Conservation (phyloP, 2,888 invertebrate genomes). For the Himalopsyche kuldschensis region DNA sequence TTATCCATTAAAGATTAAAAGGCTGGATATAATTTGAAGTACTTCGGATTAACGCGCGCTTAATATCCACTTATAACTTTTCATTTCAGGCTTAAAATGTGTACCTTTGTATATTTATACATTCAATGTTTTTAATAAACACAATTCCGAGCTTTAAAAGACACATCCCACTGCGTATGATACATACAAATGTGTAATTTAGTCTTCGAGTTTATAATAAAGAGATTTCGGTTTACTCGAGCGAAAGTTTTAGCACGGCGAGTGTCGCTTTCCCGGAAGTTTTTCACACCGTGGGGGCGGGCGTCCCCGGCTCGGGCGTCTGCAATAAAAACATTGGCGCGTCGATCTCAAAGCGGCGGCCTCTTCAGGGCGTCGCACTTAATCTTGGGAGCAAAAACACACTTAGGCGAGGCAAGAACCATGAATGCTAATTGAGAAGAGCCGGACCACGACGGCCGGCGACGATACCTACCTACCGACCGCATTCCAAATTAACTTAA, state of each 20-base stretch:
- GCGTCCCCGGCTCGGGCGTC: background rate
- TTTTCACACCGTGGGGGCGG: background rate
- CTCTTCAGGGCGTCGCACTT: background rate
- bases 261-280: background rate
- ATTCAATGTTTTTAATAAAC: background rate
- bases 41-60: background rate
- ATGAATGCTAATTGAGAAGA: slow-evolving; percentile 1
- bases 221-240: background rate
- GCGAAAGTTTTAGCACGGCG: background rate
- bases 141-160: background rate
- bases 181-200: background rate
- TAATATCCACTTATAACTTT: background rate
- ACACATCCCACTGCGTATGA: background rate
- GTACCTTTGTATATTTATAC: background rate
- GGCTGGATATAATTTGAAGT: background rate
- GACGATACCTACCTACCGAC: background rate
- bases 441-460: background rate
- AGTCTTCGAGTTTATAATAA: background rate
- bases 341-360: background rate
- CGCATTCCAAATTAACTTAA: background rate
- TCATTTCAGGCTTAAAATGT: background rate
- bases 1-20: background rate
- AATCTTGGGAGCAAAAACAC: slow-evolving; percentile 3
- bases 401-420: background rate
- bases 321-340: background rate